These are phyloP conservation scores for Panonychus citri DNA, from an alignment of 1,140 invertebrate genomes.

Conservation along the genomic window DNA sequence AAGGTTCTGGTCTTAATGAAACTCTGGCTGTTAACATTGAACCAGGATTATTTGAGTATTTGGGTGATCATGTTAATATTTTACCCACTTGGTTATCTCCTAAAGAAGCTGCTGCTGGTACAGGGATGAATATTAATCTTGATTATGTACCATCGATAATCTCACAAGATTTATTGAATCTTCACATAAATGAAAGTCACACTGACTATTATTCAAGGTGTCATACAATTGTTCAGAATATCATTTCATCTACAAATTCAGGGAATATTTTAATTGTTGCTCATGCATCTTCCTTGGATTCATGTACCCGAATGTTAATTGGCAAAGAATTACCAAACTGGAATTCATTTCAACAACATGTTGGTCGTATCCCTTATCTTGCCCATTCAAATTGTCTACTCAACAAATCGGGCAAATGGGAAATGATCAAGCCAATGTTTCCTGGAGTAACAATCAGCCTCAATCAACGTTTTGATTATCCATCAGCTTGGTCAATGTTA, in stretches of 20 bases:
- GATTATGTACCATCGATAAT: constrained; percentile 38
- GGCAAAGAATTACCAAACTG: constrained; percentile 21
- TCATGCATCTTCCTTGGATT: constrained; percentile 62
- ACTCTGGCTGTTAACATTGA: constrained; percentile 42
- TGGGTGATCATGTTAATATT: constrained; percentile 52
- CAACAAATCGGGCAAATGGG: too few relatives aligned
- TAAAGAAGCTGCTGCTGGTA: constrained; percentile 36
- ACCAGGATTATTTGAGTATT: constrained; percentile 72
- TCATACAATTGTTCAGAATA: constrained; percentile 11
- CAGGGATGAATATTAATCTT: constrained; percentile 49
- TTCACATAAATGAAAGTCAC: not conserved
- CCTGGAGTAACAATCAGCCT: too few relatives aligned
- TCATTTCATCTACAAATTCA: constrained; percentile 22
- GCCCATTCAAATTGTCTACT: too few relatives aligned
- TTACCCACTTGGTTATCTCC: constrained; percentile 51
- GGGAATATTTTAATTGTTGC: constrained; percentile 57
- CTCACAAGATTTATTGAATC: constrained; percentile 24
- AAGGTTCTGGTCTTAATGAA: constrained; percentile 26
- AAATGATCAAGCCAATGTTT: too few relatives aligned
- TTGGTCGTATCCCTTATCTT: too few relatives aligned
- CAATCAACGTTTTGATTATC: too few relatives aligned
- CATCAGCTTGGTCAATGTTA: too few relatives aligned
- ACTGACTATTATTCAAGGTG: constrained; percentile 26
- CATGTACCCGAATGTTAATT: constrained; percentile 47
- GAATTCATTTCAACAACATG: too few relatives aligned